Evolutionary conservation across 2,888 invertebrate species (phyloP).

Genomic region (Agrochola macilenta): DNA sequence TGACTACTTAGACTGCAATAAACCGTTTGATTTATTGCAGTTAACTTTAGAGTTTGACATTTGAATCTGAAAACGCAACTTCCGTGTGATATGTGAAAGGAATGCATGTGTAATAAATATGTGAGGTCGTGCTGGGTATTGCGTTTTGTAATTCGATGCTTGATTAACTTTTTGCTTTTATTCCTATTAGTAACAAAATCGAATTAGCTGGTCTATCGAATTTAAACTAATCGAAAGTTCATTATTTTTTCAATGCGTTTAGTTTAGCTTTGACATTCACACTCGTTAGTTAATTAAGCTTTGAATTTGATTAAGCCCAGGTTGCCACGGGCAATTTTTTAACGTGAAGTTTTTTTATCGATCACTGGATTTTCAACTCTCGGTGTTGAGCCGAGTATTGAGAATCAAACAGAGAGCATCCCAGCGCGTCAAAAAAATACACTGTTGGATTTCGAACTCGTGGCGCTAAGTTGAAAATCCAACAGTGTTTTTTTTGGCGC

Average conservation of each 20-base stretch:
- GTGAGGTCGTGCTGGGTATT: conserved; percentile 24
- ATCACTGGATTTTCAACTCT: too few species aligned
- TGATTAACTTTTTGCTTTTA: conserved; percentile 37
- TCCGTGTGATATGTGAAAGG: conserved; percentile 52
- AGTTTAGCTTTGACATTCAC: conserved; percentile 11
- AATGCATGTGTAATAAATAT: conserved; percentile 35
- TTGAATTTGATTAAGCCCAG: background rate
- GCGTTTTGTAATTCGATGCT: conserved; percentile 24
- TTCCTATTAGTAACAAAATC: conserved; percentile 12
- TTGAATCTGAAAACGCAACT: conserved; percentile 48
- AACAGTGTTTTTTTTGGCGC: too few species aligned
- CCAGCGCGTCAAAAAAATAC: too few species aligned
- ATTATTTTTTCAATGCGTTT: background rate
- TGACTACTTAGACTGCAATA: conserved; percentile 17
- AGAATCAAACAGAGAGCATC: too few species aligned
- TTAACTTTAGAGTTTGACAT: conserved; percentile 46
- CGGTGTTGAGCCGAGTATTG: too few species aligned
- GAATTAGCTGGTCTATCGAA: background rate
- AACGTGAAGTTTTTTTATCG: too few species aligned
- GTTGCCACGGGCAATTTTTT: background rate
- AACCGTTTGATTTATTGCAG: conserved; percentile 28
- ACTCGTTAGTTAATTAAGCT: too few species aligned
- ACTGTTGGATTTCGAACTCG: too few species aligned
- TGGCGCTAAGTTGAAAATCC: too few species aligned
- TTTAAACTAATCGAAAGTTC: background rate